These are phyloP conservation scores for Microchrysa polita DNA, from an alignment of 2,888 invertebrate species.

Conservation along the genomic window DNA sequence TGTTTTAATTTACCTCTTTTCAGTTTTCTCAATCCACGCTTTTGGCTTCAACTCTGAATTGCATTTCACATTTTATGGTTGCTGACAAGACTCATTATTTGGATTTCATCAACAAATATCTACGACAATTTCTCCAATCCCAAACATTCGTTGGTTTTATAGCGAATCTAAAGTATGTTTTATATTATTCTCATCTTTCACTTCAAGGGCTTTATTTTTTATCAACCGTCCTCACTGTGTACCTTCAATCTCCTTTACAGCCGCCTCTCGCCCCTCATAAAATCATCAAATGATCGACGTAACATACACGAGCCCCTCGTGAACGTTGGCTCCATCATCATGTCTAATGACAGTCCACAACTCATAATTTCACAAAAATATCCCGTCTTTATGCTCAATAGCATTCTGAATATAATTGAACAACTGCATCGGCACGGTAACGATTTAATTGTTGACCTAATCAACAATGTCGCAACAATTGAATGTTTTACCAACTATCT, in stretches of 20 bases:
- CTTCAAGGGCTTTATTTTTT: background rate
- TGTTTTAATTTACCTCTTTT: constrained; percentile 6
- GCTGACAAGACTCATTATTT: constrained; percentile 54
- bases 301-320: constrained; percentile 59
- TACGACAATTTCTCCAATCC: constrained; percentile 58
- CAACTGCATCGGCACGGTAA: constrained; percentile 48
- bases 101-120: constrained; percentile 57
- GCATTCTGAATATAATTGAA: constrained; percentile 58
- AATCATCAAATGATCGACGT: constrained; percentile 56
- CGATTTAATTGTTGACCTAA: constrained; percentile 52
- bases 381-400: constrained; percentile 58
- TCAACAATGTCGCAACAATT: constrained; percentile 15
- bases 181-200: background rate
- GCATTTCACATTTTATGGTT: constrained; percentile 56
- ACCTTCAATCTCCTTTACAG: too few relatives aligned
- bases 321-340: constrained; percentile 60
- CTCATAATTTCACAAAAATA: constrained; percentile 60
- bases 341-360: constrained; percentile 58
- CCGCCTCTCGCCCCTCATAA: constrained; percentile 55
- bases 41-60: constrained; percentile 57
- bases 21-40: constrained; percentile 62
- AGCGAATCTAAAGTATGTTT: constrained; percentile 54
- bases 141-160: constrained; percentile 55
- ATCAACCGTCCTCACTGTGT: too few relatives aligned
- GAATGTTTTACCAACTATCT: constrained; percentile 54